Evolutionary conservation across 2,888 invertebrate species (phyloP).

Genomic region (Mactromeris polynyma): DNA sequence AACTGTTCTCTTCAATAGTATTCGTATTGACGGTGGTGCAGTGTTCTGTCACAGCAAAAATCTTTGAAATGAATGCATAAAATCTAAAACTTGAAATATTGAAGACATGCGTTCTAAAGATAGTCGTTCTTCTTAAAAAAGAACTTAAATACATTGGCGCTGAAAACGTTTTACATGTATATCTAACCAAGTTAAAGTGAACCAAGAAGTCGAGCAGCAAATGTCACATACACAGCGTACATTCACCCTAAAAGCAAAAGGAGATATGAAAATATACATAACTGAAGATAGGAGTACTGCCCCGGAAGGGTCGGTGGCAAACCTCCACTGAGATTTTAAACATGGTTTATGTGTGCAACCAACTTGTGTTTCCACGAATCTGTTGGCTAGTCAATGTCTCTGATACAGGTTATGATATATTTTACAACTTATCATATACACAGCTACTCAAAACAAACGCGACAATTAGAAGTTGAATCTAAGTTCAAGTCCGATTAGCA

Average conservation of each 20-base stretch:
- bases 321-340: too few relatives aligned
- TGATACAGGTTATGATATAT: background rate
- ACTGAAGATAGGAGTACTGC: too few relatives aligned
- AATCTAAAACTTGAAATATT: background rate
- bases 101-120: background rate
- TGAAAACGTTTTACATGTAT: too few relatives aligned
- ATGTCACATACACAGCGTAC: too few relatives aligned
- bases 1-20: background rate
- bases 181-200: too few relatives aligned
- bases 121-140: background rate
- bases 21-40: background rate
- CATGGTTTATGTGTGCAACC: too few relatives aligned
- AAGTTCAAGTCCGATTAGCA: conserved; percentile 40
- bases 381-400: background rate
- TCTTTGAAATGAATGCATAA: background rate
- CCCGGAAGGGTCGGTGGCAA: too few relatives aligned
- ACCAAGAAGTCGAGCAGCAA: too few relatives aligned
- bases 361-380: too few relatives aligned
- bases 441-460: conserved; percentile 11
- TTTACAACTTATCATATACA: background rate
- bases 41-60: background rate
- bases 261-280: too few relatives aligned
- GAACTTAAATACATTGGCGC: too few relatives aligned
- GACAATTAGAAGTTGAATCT: conserved; percentile 21
- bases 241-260: too few relatives aligned